Percentiles rank a stretch among this genome's conserved stretches.
These are phyloP conservation scores for Lagria hirta DNA, from an alignment of 2,888 invertebrate species.

Conservation along the genomic window DNA sequence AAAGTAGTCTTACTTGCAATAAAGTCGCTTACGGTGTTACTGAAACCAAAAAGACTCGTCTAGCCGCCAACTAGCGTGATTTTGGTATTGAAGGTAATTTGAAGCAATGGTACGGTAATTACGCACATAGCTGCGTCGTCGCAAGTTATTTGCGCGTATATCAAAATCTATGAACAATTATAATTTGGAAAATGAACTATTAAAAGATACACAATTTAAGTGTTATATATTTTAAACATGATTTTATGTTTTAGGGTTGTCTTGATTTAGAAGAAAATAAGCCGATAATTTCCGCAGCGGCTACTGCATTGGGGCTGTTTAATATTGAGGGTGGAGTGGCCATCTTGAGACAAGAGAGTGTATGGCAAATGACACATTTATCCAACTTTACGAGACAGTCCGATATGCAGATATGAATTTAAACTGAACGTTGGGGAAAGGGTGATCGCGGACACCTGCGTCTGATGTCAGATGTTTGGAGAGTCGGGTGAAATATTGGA, in stretches of 20 bases:
- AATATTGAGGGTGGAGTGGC: constrained; percentile 31
- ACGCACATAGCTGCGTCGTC: too few species aligned
- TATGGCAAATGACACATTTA: constrained; percentile 35
- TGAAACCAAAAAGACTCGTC: too few species aligned
- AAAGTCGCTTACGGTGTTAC: too few species aligned
- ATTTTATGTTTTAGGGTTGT: background rate
- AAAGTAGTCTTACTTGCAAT: too few species aligned
- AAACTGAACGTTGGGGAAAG: constrained; percentile 39
- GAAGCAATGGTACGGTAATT: too few species aligned
- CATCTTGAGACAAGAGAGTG: constrained; percentile 30
- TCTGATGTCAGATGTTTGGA: constrained; percentile 41
- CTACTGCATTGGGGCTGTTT: constrained; percentile 24
- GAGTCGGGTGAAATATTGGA: constrained; percentile 39
- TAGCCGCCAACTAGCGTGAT: too few species aligned
- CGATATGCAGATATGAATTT: constrained; percentile 47
- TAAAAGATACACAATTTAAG: too few species aligned
- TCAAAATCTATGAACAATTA: too few species aligned
- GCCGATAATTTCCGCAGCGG: constrained; percentile 15
- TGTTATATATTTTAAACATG: too few species aligned
- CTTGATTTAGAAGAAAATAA: background rate
- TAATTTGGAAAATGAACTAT: too few species aligned
- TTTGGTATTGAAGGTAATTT: too few species aligned
- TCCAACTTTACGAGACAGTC: constrained; percentile 36
- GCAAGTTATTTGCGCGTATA: too few species aligned
- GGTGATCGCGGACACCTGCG: constrained; percentile 45